These are phyloP conservation scores for Chiridota heheva DNA, from an alignment of 35 echinoderm and acorn worm species.

Conservation along the genomic window DNA sequence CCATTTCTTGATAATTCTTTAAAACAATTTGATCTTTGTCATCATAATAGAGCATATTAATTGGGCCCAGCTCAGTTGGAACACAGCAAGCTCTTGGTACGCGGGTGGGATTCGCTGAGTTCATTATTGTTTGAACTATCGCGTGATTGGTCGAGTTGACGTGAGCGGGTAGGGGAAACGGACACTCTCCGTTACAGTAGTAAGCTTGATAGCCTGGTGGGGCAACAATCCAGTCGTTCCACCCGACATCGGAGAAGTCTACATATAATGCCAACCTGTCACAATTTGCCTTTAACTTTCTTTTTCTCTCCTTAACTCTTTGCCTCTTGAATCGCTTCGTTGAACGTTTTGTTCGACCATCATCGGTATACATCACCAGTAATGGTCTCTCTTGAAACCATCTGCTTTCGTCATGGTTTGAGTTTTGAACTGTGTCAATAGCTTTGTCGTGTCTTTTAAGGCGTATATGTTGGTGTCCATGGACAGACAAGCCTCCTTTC, in stretches of 20 bases:
- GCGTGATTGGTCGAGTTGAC: slow-evolving; percentile 94
- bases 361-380: slow-evolving; percentile 87
- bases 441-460: slow-evolving; percentile 33
- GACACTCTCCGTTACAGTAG: slow-evolving; percentile 93
- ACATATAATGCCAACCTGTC: slow-evolving; percentile 74
- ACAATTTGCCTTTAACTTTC: slow-evolving; percentile 74
- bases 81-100: slow-evolving; percentile 95
- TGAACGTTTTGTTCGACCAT: slow-evolving; percentile 75
- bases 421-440: slow-evolving; percentile 16
- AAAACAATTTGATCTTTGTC: slow-evolving; percentile 80
- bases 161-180: slow-evolving; percentile 77
- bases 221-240: slow-evolving; percentile 97
- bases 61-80: slow-evolving; percentile 87
- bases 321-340: slow-evolving; percentile 21
- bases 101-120: slow-evolving; percentile 74
- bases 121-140: slow-evolving; percentile 96
- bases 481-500: slow-evolving; percentile 40
- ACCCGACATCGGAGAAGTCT: slow-evolving; percentile 89
- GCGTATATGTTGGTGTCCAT: slow-evolving; percentile 71
- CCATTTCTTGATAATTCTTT: slow-evolving; percentile 97
- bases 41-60: slow-evolving; percentile 96
- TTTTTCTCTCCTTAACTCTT: slow-evolving; percentile 41
- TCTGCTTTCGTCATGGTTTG: slow-evolving; percentile 51
- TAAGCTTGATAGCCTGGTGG: slow-evolving; percentile 91
- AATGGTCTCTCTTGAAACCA: slow-evolving; percentile 79